These are phyloP conservation scores for Coelopa frigida DNA, from an alignment of 1,140 invertebrate genomes.

Conservation along the genomic window DNA sequence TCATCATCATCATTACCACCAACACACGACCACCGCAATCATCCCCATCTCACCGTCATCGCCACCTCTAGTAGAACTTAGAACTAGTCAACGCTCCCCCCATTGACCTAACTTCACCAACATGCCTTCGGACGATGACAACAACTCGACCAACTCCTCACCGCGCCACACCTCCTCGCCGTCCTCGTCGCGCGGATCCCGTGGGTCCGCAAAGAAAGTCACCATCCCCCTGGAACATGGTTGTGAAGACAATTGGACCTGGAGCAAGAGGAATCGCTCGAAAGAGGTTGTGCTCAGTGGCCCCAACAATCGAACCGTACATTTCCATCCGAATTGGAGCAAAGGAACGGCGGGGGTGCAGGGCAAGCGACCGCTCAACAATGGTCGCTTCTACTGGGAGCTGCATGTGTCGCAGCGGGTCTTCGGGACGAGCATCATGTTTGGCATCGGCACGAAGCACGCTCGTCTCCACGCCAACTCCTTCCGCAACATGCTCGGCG, in stretches of 20 bases:
- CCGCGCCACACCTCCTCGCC: neutral
- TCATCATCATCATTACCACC: too few relatives aligned
- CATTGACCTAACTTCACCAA: neutral
- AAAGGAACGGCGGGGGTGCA: conserved; percentile 65
- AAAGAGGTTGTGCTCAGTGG: conserved; percentile 57
- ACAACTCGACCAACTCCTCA: conserved; percentile 4
- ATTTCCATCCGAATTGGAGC: conserved; percentile 71
- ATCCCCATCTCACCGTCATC: too few relatives aligned
- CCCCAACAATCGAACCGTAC: conserved; percentile 47
- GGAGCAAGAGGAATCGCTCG: conserved; percentile 56
- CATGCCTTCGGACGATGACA: conserved; percentile 15
- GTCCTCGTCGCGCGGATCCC: neutral
- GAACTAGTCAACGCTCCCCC: too few relatives aligned
- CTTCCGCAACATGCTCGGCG: conserved; percentile 64
- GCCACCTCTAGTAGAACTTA: too few relatives aligned
- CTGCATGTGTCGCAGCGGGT: conserved; percentile 57
- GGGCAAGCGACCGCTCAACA: conserved; percentile 57
- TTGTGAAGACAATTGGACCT: conserved; percentile 60
- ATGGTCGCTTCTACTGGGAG: conserved; percentile 63
- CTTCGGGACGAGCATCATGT: conserved; percentile 73
- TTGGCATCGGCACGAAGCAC: conserved; percentile 60
- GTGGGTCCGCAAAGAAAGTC: too few relatives aligned
- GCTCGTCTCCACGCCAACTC: conserved; percentile 57
- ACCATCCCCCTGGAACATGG: conserved; percentile 24
- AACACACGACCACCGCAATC: too few relatives aligned